Evolutionary conservation across 1,140 invertebrate species (phyloP).

Genomic region (Adoxophyes honmai): DNA sequence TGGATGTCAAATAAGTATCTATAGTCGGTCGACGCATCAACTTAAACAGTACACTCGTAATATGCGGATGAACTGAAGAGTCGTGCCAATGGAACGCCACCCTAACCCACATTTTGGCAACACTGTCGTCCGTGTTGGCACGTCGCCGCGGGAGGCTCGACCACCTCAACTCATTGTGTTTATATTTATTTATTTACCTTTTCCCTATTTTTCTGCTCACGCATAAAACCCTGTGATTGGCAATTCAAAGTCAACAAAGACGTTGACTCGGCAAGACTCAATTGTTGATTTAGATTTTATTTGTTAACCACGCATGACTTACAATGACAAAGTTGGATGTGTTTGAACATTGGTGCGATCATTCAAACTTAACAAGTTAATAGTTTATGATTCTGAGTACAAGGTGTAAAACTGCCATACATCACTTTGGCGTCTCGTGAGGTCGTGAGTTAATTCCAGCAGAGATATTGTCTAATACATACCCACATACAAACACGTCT

Average conservation of each 20-base stretch:
- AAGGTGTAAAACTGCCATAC: too few species aligned
- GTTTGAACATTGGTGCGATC: constrained; percentile 2
- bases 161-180: constrained; percentile 48
- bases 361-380: constrained; percentile 1
- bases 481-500: too few species aligned
- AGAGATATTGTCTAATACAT: too few species aligned
- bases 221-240: background rate
- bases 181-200: constrained; percentile 37
- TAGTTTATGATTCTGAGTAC: too few species aligned
- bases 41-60: background rate
- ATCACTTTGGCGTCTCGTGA: too few species aligned
- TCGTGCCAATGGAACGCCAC: constrained; percentile 26
- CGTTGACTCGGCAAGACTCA: constrained; percentile 11
- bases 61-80: background rate
- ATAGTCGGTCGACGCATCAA: too few species aligned
- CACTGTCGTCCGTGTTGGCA: constrained; percentile 53
- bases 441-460: too few species aligned
- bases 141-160: constrained; percentile 58
- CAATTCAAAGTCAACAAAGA: constrained; percentile 11
- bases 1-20: too few species aligned
- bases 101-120: constrained; percentile 50
- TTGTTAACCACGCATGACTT: constrained; percentile 15
- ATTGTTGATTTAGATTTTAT: constrained; percentile 14
- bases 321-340: background rate
- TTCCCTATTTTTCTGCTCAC: constrained; percentile 19